Conservation (phyloP, 2,888 invertebrate genomes). For the Tiliacea citrago region DNA sequence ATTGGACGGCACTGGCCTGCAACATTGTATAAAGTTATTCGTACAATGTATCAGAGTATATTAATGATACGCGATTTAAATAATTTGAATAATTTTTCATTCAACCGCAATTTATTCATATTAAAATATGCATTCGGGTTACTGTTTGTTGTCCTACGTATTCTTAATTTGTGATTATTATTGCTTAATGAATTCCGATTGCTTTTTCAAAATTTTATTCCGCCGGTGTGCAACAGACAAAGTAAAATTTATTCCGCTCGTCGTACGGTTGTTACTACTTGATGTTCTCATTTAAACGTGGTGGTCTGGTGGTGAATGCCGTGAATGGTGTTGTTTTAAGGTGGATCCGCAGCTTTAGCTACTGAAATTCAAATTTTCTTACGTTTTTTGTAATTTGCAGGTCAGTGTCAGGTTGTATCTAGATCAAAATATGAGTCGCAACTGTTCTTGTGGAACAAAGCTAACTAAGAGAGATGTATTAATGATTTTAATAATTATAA, state of each 20-base stretch:
- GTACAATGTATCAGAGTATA: constrained; percentile 48
- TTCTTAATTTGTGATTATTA: constrained; percentile 46
- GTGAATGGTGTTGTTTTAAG: not conserved
- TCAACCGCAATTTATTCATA: constrained; percentile 40
- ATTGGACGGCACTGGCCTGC: constrained; percentile 46
- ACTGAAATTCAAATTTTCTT: too few species aligned
- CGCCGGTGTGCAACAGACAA: not conserved
- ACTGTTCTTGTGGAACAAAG: too few species aligned
- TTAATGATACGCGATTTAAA: constrained; percentile 54
- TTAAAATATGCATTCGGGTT: constrained; percentile 45
- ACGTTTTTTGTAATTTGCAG: too few species aligned
- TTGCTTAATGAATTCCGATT: constrained; percentile 40
- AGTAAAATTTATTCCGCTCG: not conserved
- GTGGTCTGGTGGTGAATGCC: too few species aligned
- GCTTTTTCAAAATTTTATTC: not conserved
- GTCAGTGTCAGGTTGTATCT: too few species aligned
- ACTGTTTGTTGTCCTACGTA: constrained; percentile 41
- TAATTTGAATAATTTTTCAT: constrained; percentile 62
- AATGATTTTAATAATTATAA: too few species aligned
- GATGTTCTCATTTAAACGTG: not conserved
- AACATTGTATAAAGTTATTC: constrained; percentile 56
- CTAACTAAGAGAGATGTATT: too few species aligned
- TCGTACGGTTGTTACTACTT: not conserved
- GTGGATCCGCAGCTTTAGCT: too few species aligned
- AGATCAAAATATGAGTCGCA: too few species aligned